These are phyloP conservation scores for Tortrix viridana DNA, from an alignment of 2,888 invertebrate genomes.

Conservation along the genomic window DNA sequence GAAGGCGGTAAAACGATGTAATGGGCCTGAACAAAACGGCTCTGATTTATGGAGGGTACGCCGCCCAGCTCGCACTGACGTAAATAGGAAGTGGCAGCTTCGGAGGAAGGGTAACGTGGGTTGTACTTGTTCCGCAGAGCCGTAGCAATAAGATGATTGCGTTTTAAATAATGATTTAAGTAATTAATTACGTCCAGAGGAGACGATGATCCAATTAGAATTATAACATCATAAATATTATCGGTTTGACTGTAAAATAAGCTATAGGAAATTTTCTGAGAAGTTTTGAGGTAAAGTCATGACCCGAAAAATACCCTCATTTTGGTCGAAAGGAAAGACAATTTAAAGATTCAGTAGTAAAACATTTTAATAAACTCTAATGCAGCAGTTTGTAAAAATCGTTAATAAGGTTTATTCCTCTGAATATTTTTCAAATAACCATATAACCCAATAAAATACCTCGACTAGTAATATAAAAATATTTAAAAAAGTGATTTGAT, in stretches of 20 bases:
- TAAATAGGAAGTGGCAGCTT: constrained; percentile 75
- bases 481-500: too few species aligned
- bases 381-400: too few species aligned
- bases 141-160: constrained; percentile 53
- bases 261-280: not conserved
- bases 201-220: constrained; percentile 23
- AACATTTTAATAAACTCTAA: too few species aligned
- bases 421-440: too few species aligned
- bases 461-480: too few species aligned
- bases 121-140: constrained; percentile 61
- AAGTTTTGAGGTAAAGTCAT: too few species aligned
- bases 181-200: constrained; percentile 23
- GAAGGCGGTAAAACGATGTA: constrained; percentile 78
- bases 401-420: too few species aligned
- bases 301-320: too few species aligned
- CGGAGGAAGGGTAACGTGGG: constrained; percentile 70
- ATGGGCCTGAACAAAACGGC: constrained; percentile 77
- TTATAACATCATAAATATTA: constrained; percentile 9
- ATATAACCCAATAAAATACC: too few species aligned
- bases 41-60: constrained; percentile 74
- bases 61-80: constrained; percentile 70
- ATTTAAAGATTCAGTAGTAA: too few species aligned
- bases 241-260: not conserved
- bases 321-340: too few species aligned
- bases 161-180: constrained; percentile 37